Percentiles rank a stretch among this genome's conserved stretches.
Evolutionary conservation across 2,797 vertebrate species (phyloP).

Genomic region (Labroides dimidiatus): DNA sequence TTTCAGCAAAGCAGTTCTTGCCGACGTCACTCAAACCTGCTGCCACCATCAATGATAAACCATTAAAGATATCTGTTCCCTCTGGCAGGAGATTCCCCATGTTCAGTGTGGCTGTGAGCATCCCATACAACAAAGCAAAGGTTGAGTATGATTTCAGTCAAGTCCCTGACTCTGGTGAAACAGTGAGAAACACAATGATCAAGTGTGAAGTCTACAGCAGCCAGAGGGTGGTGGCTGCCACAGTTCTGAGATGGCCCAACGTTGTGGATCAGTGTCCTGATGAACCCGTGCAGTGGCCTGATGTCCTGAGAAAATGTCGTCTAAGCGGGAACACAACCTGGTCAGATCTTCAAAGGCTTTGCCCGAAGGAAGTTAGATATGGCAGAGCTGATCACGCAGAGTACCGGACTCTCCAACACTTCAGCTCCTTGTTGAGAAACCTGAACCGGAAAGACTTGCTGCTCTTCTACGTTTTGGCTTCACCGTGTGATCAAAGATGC

Average conservation of each 20-base stretch:
- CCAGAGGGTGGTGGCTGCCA: background rate
- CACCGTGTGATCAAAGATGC: conserved; percentile 11
- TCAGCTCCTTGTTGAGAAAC: background rate
- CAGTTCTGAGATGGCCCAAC: conserved; percentile 8
- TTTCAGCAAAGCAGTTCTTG: too few relatives aligned
- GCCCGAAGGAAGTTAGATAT: rapidly evolving
- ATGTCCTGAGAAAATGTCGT: background rate
- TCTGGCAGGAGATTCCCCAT: conserved; percentile 4
- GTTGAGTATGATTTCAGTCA: background rate
- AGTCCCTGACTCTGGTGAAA: background rate
- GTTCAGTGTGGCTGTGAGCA: conserved; percentile 36
- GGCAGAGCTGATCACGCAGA: conserved; percentile 25
- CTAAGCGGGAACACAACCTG: background rate
- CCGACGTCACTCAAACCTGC: too few relatives aligned
- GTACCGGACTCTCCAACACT: background rate
- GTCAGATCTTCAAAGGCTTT: rapidly evolving
- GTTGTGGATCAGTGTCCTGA: background rate
- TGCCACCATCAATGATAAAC: too few relatives aligned
- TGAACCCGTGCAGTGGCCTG: background rate
- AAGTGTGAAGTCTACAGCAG: background rate
- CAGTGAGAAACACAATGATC: background rate
- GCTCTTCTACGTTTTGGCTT: conserved; percentile 18
- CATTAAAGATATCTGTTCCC: conserved; percentile 3
- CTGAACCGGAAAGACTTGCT: background rate
- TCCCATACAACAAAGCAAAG: background rate